Percentiles rank a stretch among this genome's conserved stretches.
Conservation (phyloP, 2,888 invertebrate genomes). For the Drosophila anomelani region DNA sequence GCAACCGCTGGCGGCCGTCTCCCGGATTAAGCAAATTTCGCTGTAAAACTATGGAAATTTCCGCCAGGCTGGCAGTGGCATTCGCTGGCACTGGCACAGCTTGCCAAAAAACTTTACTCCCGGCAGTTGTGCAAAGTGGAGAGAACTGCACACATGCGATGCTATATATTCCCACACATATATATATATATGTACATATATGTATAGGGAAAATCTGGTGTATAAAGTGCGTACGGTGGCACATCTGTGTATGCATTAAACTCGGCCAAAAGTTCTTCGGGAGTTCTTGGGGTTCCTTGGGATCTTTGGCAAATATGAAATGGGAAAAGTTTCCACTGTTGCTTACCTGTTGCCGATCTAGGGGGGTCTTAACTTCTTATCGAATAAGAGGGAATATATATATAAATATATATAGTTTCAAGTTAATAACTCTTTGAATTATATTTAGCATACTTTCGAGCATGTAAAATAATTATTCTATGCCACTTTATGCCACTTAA, state of each 20-base stretch:
- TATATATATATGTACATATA: neutral
- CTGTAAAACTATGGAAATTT: slow-evolving; percentile 46
- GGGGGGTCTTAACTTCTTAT: slow-evolving; percentile 7
- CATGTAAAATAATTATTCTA: too few species aligned
- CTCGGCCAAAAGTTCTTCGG: slow-evolving; percentile 14
- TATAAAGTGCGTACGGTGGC: slow-evolving; percentile 9
- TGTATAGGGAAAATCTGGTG: neutral
- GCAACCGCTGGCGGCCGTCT: slow-evolving; percentile 39
- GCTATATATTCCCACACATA: neutral
- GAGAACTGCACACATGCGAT: slow-evolving; percentile 15
- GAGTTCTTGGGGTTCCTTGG: neutral
- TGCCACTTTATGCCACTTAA: too few species aligned
- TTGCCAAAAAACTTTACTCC: slow-evolving; percentile 37
- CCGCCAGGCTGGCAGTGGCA: slow-evolving; percentile 14
- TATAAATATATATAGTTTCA: neutral
- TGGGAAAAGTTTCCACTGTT: slow-evolving; percentile 26
- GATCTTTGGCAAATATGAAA: slow-evolving; percentile 30
- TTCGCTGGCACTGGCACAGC: slow-evolving; percentile 16
- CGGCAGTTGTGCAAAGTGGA: slow-evolving; percentile 21
- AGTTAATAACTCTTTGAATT: neutral
- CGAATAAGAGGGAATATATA: slow-evolving; percentile 3
- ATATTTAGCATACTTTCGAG: too few species aligned
- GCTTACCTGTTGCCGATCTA: slow-evolving; percentile 5
- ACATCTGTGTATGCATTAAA: slow-evolving; percentile 26
- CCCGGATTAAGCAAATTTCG: slow-evolving; percentile 45